Percentiles rank a stretch among this genome's conserved stretches.
These are phyloP conservation scores for Leptoclinus maculatus DNA, from an alignment of 2,797 vertebrate genomes.

Conservation along the genomic window DNA sequence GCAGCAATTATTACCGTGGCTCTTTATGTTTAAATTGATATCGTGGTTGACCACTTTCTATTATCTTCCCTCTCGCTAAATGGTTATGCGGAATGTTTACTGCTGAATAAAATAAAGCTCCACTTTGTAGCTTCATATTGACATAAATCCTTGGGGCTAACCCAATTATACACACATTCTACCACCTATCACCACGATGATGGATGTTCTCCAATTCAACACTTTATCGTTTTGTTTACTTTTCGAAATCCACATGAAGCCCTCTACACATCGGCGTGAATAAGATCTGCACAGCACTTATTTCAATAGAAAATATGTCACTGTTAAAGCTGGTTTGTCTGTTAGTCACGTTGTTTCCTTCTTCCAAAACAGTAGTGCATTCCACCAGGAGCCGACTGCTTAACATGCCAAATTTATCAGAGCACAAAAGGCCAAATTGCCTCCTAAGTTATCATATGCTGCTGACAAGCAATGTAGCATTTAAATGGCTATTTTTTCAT, in stretches of 20 bases:
- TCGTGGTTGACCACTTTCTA: not conserved
- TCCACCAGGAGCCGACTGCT: not conserved
- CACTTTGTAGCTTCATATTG: not conserved
- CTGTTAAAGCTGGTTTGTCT: not conserved
- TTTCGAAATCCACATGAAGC: not conserved
- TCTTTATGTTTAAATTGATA: slow-evolving; percentile 1
- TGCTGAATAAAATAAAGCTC: not conserved
- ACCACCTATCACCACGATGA: not conserved
- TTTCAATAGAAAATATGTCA: not conserved
- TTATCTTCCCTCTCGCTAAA: not conserved
- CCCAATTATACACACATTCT: not conserved
- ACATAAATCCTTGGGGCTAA: no score
- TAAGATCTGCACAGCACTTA: not conserved
- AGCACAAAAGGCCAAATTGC: not conserved
- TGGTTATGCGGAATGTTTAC: not conserved
- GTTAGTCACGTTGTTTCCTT: not conserved
- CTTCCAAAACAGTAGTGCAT: not conserved
- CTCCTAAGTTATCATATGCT: not conserved
- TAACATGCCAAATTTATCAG: not conserved
- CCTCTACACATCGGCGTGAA: not conserved
- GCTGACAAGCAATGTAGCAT: not conserved
- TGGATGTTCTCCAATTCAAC: not conserved
- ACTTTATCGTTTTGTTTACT: not conserved
- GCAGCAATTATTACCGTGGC: not conserved
- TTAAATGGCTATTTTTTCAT: not conserved